Evolutionary conservation across 2,113 vertebrate species (phyloP).

Genomic region (Lepisosteus oculatus): DNA sequence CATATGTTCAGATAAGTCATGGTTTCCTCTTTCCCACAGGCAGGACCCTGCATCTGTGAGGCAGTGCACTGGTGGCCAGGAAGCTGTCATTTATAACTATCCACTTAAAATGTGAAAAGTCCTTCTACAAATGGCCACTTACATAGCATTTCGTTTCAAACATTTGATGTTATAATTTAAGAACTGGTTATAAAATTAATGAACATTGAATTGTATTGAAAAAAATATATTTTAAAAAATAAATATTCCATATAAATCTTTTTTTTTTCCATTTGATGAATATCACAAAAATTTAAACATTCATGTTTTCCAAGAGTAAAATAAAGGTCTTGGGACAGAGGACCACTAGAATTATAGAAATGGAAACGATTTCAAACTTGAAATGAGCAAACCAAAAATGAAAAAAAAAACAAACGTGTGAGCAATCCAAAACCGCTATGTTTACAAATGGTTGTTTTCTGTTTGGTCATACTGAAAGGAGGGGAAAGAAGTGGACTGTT

Average conservation of each 20-base stretch:
- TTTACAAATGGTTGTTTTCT: constrained; percentile 2
- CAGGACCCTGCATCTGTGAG: constrained; percentile 74
- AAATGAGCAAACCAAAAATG: background rate
- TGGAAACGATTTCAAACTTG: too few relatives aligned
- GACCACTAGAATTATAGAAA: too few relatives aligned
- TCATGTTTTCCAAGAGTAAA: too few relatives aligned
- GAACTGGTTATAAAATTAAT: too few relatives aligned
- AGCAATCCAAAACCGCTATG: background rate
- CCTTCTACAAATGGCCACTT: too few relatives aligned
- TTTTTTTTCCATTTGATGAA: background rate
- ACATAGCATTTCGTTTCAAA: background rate
- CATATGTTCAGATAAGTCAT: constrained; percentile 93
- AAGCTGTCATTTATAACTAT: constrained; percentile 51
- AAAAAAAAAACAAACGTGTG: background rate
- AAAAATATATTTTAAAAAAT: background rate
- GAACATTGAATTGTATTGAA: too few relatives aligned
- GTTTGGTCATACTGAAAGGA: background rate
- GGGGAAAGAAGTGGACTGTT: constrained; percentile 46
- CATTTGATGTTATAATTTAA: background rate
- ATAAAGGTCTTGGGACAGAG: too few relatives aligned
- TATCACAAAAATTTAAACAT: too few relatives aligned
- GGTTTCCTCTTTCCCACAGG: constrained; percentile 84
- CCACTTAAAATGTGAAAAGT: constrained; percentile 11
- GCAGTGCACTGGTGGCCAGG: constrained; percentile 52
- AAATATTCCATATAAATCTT: background rate